Conservation (phyloP, 2,888 invertebrate genomes). For the Elaeidobius kamerunicus region DNA sequence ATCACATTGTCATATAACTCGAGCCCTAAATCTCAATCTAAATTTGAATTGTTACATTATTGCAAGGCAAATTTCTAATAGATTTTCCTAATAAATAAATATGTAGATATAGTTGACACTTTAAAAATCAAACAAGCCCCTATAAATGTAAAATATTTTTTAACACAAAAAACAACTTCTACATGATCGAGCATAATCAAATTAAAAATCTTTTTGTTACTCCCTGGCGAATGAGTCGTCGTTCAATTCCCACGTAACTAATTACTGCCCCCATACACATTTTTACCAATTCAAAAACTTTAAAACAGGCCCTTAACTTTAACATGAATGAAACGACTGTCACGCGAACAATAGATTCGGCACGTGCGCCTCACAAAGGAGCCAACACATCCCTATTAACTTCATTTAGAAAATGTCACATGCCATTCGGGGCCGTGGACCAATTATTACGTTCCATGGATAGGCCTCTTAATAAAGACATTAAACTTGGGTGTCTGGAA, state of each 20-base stretch:
- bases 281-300: conserved; percentile 17
- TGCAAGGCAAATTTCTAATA: no score
- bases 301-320: conserved; percentile 11
- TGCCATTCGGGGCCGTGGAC: conserved; percentile 12
- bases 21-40: no score
- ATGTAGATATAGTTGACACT: no score
- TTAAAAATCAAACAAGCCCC: no score
- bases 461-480: no score
- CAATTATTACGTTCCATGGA: conserved; percentile 17
- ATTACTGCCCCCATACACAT: conserved; percentile 13
- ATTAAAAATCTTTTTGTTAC: background rate
- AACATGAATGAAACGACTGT: conserved; percentile 13
- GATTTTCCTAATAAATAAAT: no score
- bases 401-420: conserved; percentile 30
- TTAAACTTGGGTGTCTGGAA: no score
- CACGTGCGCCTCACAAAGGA: conserved; percentile 24
- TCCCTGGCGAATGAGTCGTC: background rate
- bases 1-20: no score
- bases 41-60: no score
- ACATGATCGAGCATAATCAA: background rate
- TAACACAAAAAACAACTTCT: no score
- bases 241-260: conserved; percentile 9
- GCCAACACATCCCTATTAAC: conserved; percentile 27
- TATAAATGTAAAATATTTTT: no score
- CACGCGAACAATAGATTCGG: conserved; percentile 21